A percentile compares a stretch with the other conserved stretches of the same genome.
These are phyloP conservation scores for Crocallis elinguaria DNA, from an alignment of 2,888 invertebrate genomes.

Conservation along the genomic window DNA sequence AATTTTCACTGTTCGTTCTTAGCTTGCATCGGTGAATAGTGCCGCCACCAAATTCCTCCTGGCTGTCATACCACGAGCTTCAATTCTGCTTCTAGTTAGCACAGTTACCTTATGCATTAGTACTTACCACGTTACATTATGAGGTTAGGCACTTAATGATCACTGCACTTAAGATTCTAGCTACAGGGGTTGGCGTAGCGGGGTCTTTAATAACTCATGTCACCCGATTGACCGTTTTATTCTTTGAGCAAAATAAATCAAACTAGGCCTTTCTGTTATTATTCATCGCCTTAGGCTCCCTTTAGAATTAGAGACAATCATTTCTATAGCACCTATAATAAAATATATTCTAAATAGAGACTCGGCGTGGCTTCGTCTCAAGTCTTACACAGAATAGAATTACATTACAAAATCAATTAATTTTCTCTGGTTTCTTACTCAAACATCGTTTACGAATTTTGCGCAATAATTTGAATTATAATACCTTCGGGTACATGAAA, in stretches of 20 bases:
- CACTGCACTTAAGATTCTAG: background rate
- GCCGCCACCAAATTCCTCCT: slow-evolving; percentile 68
- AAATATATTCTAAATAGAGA: slow-evolving; percentile 18
- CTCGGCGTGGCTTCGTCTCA: slow-evolving; percentile 23
- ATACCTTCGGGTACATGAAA: slow-evolving; percentile 26
- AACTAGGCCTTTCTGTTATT: slow-evolving; percentile 10
- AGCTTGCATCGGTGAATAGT: slow-evolving; percentile 38
- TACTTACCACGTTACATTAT: slow-evolving; percentile 51
- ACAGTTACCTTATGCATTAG: slow-evolving; percentile 54
- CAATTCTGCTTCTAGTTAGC: slow-evolving; percentile 65
- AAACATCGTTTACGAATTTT: slow-evolving; percentile 35
- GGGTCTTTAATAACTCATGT: background rate
- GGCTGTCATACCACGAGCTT: slow-evolving; percentile 65
- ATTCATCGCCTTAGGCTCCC: slow-evolving; percentile 10
- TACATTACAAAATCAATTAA: slow-evolving; percentile 37
- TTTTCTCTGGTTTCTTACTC: slow-evolving; percentile 37
- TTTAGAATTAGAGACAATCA: slow-evolving; percentile 11
- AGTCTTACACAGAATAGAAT: slow-evolving; percentile 37
- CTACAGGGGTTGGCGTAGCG: background rate
- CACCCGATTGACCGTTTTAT: slow-evolving; percentile 5
- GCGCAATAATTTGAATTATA: slow-evolving; percentile 38
- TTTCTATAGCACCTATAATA: slow-evolving; percentile 15
- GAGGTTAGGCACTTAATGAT: slow-evolving; percentile 25
- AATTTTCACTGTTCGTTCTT: slow-evolving; percentile 26
- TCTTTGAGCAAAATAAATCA: slow-evolving; percentile 4